Conservation (phyloP, 1,140 invertebrate genomes). For the Caenorhabditis remanei region DNA sequence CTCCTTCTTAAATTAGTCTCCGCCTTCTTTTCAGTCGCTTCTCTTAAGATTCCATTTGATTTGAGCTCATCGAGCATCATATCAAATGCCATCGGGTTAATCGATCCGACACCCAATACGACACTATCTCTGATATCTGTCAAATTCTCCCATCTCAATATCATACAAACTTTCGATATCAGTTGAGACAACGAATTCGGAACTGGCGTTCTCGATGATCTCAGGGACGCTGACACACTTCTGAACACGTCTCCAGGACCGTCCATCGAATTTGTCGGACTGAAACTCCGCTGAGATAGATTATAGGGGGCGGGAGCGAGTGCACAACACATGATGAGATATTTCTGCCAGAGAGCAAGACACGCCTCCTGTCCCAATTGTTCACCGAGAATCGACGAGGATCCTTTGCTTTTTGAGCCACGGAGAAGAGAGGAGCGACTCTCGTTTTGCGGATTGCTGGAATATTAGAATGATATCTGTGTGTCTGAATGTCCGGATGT, state of each 20-base stretch:
- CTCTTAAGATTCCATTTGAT: slow-evolving; percentile 85
- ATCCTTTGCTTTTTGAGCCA: slow-evolving; percentile 79
- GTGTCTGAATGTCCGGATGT: slow-evolving; percentile 29
- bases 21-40: slow-evolving; percentile 94
- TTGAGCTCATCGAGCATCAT: slow-evolving; percentile 96
- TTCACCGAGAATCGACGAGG: slow-evolving; percentile 76
- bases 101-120: slow-evolving; percentile 82
- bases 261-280: slow-evolving; percentile 58
- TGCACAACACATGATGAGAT: slow-evolving; percentile 75
- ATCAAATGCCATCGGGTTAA: slow-evolving; percentile 59
- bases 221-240: slow-evolving; percentile 64
- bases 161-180: slow-evolving; percentile 68
- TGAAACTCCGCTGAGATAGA: slow-evolving; percentile 69
- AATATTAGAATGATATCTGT: slow-evolving; percentile 56
- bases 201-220: slow-evolving; percentile 27
- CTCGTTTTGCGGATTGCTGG: slow-evolving; percentile 90
- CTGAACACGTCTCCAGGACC: slow-evolving; percentile 65
- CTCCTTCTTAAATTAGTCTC: slow-evolving; percentile 92
- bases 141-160: slow-evolving; percentile 85
- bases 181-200: slow-evolving; percentile 60
- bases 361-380: slow-evolving; percentile 76
- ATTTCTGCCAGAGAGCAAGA: slow-evolving; percentile 75
- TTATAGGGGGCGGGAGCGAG: slow-evolving; percentile 70
- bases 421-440: slow-evolving; percentile 92
- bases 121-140: slow-evolving; percentile 92